Conservation (phyloP, 37 sponge, comb jelly and placozoan species). For the Spongia lamella region DNA sequence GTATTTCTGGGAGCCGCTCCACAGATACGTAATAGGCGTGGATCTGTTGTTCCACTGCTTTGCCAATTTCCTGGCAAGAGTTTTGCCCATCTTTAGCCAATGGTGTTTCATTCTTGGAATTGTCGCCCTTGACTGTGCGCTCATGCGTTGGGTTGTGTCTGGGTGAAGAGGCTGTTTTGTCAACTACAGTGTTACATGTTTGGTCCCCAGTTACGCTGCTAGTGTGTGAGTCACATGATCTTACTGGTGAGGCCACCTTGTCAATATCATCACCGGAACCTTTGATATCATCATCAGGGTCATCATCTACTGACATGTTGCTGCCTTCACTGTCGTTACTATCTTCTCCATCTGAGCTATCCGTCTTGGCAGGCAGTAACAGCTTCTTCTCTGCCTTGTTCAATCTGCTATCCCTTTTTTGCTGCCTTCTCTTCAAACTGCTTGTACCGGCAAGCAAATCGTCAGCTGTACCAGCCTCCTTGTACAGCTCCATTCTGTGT, state of each 20-base stretch:
- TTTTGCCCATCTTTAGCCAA: too few species aligned
- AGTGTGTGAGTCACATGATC: too few species aligned
- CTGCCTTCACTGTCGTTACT: conserved; percentile 9
- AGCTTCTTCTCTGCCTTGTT: conserved; percentile 33
- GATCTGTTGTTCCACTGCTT: too few species aligned
- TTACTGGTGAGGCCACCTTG: too few species aligned
- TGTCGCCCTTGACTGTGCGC: background rate
- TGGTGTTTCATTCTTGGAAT: too few species aligned
- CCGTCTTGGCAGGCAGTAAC: background rate
- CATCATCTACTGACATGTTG: background rate
- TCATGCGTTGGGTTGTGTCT: background rate
- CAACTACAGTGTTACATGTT: too few species aligned
- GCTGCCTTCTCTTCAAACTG: conserved; percentile 19
- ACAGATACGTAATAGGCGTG: conserved; percentile 5
- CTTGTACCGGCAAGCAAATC: too few species aligned
- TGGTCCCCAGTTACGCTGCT: too few species aligned
- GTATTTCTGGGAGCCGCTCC: conserved; percentile 27
- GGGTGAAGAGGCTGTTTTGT: background rate
- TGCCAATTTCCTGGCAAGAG: too few species aligned
- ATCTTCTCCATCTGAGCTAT: background rate
- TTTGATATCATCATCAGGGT: background rate
- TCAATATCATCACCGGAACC: too few species aligned
- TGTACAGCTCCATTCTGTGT: background rate
- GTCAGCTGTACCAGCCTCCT: too few species aligned
- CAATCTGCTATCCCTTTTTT: conserved; percentile 7